Evolutionary conservation across 2,797 vertebrate species (phyloP).

Genomic region (Ciconia nigra): DNA sequence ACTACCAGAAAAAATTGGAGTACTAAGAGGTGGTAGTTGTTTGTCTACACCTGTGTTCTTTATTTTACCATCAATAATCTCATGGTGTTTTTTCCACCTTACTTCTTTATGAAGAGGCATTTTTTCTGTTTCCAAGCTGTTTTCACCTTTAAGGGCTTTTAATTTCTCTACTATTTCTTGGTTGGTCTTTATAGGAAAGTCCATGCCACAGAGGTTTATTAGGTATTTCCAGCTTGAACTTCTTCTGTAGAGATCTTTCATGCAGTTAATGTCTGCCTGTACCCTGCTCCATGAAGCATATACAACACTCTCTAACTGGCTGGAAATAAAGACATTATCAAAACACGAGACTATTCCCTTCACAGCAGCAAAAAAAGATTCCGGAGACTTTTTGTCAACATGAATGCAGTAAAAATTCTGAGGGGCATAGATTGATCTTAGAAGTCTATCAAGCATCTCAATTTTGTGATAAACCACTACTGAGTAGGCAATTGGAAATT

Average conservation of each 20-base stretch:
- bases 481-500: conserved; percentile 89
- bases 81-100: conserved; percentile 74
- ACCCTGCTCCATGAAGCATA: conserved; percentile 87
- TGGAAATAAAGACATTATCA: conserved; percentile 86
- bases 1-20: conserved; percentile 83
- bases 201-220: conserved; percentile 89
- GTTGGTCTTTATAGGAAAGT: conserved; percentile 92
- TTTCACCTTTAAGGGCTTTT: conserved; percentile 78
- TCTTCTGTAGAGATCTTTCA: conserved; percentile 82
- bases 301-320: conserved; percentile 77
- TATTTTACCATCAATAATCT: conserved; percentile 73
- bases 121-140: conserved; percentile 85
- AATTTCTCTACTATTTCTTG: conserved; percentile 85
- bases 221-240: conserved; percentile 85
- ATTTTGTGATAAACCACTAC: conserved; percentile 90
- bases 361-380: conserved; percentile 77
- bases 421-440: conserved; percentile 87
- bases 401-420: conserved; percentile 92
- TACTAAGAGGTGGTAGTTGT: conserved; percentile 74
- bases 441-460: conserved; percentile 86
- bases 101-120: conserved; percentile 76
- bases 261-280: conserved; percentile 92
- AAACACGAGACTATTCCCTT: conserved; percentile 82
- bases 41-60: conserved; percentile 70
- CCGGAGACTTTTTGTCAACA: conserved; percentile 82